Base-by-base conservation (phyloP, 2,888 invertebrate species). In the Ormyrus nitidulus region DNA sequence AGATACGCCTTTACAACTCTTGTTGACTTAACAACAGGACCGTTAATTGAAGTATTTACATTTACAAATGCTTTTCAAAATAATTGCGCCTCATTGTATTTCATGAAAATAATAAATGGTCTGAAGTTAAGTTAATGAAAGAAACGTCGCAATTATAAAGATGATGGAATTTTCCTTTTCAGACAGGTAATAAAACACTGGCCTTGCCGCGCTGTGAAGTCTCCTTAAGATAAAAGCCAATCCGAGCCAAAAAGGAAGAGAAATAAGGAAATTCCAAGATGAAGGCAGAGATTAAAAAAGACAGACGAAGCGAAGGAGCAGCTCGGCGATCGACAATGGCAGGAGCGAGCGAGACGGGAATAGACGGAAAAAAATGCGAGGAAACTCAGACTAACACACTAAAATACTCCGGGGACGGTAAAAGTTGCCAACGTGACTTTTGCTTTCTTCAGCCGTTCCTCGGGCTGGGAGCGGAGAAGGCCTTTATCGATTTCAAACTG, bases 401-500 rank as follows among this genome's bases (percentile, higher is more conserved):
- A 54, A 73, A 75, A 58, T 34, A 64, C 11, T 59, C 19, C 5
- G 48, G 44, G 53, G 11, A 65, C 49, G 46, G 34, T 65, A 48
- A 69, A 74, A 75, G 62, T 62, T 79, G 51, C 65, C 51, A 70
- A 58, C 71, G 58, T 56, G 71, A 80, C 75, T 82, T 75, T 75
- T 66, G 65, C 69, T 62, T 72, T 78, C 58, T 79, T 62, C 58
- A n/a, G 53, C 51, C 56, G 34, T 71, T 9, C 46, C 62, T 65
- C 65, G 49, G 49, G 66, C 49, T 34, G n/a, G 53, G 19, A 6
- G 46, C 6, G 48, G 19, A 19, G 44, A 11, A 53, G 46, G 69
- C 13, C 58, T 58, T 59, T 69, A 80, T 80, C 76, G 76, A 77
- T 78, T 68, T 66, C 66, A 58, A 79, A 79, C 75, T 59, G 72